Evolutionary conservation across 2,888 invertebrate genomes (phyloP).

Genomic region (Acrobasis suavella): DNA sequence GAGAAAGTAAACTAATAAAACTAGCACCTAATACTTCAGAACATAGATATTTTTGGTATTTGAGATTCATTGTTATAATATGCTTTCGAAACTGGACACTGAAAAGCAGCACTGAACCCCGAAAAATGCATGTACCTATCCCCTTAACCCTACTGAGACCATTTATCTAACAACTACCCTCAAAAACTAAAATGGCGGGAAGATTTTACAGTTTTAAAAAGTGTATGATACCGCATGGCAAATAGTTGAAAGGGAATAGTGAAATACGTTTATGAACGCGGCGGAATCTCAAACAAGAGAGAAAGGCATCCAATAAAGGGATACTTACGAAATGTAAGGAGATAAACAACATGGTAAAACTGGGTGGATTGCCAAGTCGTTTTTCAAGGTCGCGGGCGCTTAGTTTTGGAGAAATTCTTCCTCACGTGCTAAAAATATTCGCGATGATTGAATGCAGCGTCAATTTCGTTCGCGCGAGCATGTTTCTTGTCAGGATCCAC

Average conservation of each 20-base stretch:
- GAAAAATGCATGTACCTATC: too few relatives aligned
- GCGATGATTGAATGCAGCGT: slow-evolving; percentile 46
- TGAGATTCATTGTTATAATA: too few relatives aligned
- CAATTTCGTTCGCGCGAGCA: slow-evolving; percentile 34
- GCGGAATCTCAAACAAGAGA: neutral
- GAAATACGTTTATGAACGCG: neutral
- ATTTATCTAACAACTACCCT: neutral
- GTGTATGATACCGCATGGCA: neutral
- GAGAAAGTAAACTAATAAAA: slow-evolving; percentile 15
- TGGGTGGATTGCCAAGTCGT: slow-evolving; percentile 75
- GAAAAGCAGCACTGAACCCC: too few relatives aligned
- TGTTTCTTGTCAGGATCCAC: slow-evolving; percentile 45
- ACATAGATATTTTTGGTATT: too few relatives aligned
- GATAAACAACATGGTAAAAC: slow-evolving; percentile 65
- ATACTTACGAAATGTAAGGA: slow-evolving; percentile 49
- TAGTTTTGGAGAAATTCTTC: slow-evolving; percentile 73
- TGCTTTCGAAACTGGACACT: too few relatives aligned
- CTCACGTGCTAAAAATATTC: slow-evolving; percentile 76
- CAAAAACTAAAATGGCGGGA: slow-evolving; percentile 9
- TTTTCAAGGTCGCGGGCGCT: slow-evolving; percentile 70
- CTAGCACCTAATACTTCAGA: neutral
- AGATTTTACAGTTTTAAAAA: neutral
- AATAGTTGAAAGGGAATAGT: neutral
- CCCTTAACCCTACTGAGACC: neutral
- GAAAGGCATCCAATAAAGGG: slow-evolving; percentile 35